These are phyloP conservation scores for Euproctis similis DNA, from an alignment of 2,888 invertebrate species.

Conservation along the genomic window DNA sequence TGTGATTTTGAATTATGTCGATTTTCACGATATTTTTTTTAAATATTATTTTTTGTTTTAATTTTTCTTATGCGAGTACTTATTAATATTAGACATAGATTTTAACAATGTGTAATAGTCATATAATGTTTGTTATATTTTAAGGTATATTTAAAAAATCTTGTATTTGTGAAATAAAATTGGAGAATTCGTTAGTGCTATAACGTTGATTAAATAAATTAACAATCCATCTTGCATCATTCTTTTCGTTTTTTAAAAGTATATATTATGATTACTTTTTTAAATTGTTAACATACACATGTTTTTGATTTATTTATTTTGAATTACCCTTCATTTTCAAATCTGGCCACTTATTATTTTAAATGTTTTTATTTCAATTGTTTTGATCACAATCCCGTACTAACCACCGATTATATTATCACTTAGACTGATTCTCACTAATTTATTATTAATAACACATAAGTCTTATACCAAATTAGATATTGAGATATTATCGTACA, in stretches of 20 bases:
- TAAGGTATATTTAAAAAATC: no score
- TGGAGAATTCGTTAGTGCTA: no score
- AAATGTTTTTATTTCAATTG: no score
- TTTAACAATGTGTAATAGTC: neutral
- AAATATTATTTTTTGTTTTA: neutral
- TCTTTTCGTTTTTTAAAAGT: no score
- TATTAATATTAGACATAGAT: constrained; percentile 1
- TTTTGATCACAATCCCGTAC: constrained; percentile 7
- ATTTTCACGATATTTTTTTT: neutral
- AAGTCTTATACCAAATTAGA: constrained; percentile 65
- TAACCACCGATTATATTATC: constrained; percentile 62
- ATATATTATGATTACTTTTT: no score
- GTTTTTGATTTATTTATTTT: no score
- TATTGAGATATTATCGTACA: constrained; percentile 12
- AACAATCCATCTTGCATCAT: no score
- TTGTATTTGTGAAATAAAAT: no score
- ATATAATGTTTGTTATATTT: no score
- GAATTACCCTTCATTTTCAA: no score
- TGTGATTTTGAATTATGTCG: neutral
- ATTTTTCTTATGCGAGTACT: neutral
- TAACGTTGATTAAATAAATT: neutral
- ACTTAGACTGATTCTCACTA: constrained; percentile 55
- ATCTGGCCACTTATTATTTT: no score
- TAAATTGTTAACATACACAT: no score
- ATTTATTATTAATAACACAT: constrained; percentile 49